phyloP scores from a whole-genome alignment of 2,888 invertebrate species.

The Ophion costatus region DNA sequence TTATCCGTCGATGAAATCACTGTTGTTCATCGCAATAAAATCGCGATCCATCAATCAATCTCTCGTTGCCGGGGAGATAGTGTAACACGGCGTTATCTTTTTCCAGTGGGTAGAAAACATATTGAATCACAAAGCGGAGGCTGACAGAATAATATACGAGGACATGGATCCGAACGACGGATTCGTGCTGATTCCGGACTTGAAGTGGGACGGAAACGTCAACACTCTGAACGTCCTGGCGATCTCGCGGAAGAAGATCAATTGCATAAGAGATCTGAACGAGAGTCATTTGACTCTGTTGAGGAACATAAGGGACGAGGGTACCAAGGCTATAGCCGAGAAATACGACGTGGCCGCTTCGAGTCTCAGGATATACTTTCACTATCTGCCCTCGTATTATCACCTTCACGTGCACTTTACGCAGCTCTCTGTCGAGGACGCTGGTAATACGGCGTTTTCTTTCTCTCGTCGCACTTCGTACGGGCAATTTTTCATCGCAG shows the following conservation, averaged over 20 bases:
- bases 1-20: too few relatives aligned
- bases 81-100: neutral
- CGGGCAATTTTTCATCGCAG: constrained; percentile 7
- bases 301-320: constrained; percentile 91
- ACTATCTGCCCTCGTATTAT: constrained; percentile 99
- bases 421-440: constrained; percentile 90
- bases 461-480: neutral
- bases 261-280: constrained; percentile 93
- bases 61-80: neutral
- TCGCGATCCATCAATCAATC: too few relatives aligned
- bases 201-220: constrained; percentile 96
- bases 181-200: constrained; percentile 95
- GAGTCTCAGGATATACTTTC: constrained; percentile 93
- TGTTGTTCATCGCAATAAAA: too few relatives aligned
- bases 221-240: constrained; percentile 94
- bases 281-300: constrained; percentile 91
- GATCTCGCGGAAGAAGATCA: constrained; percentile 90
- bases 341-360: constrained; percentile 89
- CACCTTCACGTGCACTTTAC: constrained; percentile 98
- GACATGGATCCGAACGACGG: constrained; percentile 91
- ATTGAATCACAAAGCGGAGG: constrained; percentile 94
- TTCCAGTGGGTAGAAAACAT: constrained; percentile 98
- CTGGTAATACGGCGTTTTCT: constrained; percentile 83
- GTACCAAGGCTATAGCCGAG: constrained; percentile 89
- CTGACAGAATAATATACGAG: constrained; percentile 93